A percentile compares a stretch with the other conserved stretches of the same genome.
These are phyloP conservation scores for Pseudorasbora parva DNA, from an alignment of 2,113 vertebrate species.

Conservation along the genomic window DNA sequence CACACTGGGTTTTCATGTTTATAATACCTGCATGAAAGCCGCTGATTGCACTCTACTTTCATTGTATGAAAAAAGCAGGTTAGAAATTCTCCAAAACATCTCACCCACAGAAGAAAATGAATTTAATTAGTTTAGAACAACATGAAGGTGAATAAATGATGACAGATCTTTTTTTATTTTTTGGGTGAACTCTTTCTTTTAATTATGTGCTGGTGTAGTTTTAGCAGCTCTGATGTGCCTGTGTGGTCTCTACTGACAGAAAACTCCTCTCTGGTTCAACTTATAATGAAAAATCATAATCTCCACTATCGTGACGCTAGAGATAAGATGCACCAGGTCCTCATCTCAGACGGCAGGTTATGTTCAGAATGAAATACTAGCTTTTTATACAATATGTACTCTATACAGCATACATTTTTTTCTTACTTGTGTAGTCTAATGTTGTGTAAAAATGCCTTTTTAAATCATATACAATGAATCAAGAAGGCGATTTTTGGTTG, in stretches of 20 bases:
- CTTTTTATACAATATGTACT: neutral
- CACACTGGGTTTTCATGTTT: neutral
- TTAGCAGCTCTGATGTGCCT: neutral
- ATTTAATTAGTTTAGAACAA: neutral
- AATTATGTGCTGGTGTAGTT: neutral
- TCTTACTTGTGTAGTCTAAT: neutral
- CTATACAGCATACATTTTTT: neutral
- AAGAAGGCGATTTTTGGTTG: neutral
- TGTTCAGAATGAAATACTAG: neutral
- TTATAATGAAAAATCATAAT: slow-evolving; percentile 13
- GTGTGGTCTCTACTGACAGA: neutral
- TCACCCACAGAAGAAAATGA: neutral
- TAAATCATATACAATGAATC: neutral
- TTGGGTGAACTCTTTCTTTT: neutral
- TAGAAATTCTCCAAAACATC: neutral
- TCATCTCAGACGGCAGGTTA: slow-evolving; percentile 8
- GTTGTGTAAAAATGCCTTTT: neutral
- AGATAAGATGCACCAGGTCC: slow-evolving; percentile 10
- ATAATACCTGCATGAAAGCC: neutral
- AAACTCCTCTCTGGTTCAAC: neutral
- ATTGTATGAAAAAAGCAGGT: neutral
- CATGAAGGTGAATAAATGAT: neutral
- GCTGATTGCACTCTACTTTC: neutral
- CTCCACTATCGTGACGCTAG: neutral
- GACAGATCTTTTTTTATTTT: neutral